Base-by-base conservation (phyloP, 2,113 vertebrate species). In the Entomyzon cyanotis region DNA sequence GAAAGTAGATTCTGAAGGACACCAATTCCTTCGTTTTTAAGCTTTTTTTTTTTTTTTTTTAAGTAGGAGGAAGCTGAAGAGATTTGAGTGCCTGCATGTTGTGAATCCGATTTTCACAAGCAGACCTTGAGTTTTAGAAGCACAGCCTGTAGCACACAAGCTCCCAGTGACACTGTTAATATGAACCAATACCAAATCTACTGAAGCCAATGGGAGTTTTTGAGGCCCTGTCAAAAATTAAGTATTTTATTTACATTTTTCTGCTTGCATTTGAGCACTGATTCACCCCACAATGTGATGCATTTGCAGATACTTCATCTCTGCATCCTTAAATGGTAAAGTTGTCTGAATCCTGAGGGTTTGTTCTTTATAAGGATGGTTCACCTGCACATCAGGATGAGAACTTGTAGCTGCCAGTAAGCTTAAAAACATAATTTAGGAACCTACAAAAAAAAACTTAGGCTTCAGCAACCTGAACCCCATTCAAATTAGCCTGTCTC, bases 401-500 rank as follows among this genome's bases (percentile, higher is more conserved):
- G 67, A 89, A 74, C 37, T 10, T 5, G 12, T 15, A 83, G 68
- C 62, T 90, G 69, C 56, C 82, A 83, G 56, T 4, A 14, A 87
- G 27, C 79, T 88, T 94, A 73, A 94, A 90, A 89, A 93, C 52
- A 52, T 86, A 11, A 74, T 83, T 92, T 85, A 49, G 70, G 74
- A 77, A 93, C 90, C 79, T 23, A 56, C 46, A 87, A 75, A 46
- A 76, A 39, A 39, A 62, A 95, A 91, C 58, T 68, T 56, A n/a
- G 50, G 76, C 68, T 73, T 60, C 37, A 76, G 67, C 88, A 90
- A 84, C 62, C 74, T 71, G 94, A 88, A 82, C 46, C 76, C 79
- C 88, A 93, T 92, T 94, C 91, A 94, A 93, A 96, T 92, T 49
- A 94, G 64, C 59, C 73, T 30, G 64, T 46, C 49, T 93, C 90